phyloP scores from a whole-genome alignment of 2,888 invertebrate genomes.

The Plutella xylostella region DNA sequence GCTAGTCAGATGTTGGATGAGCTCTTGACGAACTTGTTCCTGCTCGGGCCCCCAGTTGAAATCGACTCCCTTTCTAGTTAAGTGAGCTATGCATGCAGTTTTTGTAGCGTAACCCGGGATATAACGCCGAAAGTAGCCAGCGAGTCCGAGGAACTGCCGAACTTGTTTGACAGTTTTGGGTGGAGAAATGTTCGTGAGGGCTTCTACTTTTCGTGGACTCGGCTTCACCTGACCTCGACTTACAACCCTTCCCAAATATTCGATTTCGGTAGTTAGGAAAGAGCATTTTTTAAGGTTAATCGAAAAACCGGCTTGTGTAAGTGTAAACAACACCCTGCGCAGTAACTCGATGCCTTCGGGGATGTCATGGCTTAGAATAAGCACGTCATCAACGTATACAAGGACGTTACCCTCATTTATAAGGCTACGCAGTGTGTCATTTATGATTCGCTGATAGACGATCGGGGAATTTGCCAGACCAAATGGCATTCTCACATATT shows the following conservation, averaged over 20 bases:
- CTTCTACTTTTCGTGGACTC: slow-evolving; percentile 4
- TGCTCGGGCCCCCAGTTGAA: slow-evolving; percentile 2
- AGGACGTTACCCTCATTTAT: background rate
- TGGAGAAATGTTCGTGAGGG: background rate
- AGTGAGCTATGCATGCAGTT: background rate
- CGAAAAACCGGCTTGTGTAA: slow-evolving; percentile 1
- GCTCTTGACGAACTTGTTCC: slow-evolving; percentile 1
- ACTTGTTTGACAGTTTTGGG: background rate
- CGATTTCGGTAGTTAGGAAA: background rate
- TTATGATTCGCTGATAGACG: background rate
- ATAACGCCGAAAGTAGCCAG: slow-evolving; percentile 4
- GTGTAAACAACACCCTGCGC: background rate
- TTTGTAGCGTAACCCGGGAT: background rate
- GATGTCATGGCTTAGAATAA: background rate
- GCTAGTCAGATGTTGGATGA: slow-evolving; percentile 3
- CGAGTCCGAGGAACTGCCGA: slow-evolving; percentile 4
- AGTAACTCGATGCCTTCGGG: background rate
- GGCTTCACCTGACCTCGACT: background rate
- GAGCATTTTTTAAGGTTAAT: background rate
- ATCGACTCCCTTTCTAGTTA: background rate
- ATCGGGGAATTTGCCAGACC: background rate
- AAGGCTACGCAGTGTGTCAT: background rate
- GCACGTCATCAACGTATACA: background rate
- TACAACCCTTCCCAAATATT: background rate
- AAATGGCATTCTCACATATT: background rate